Base-by-base conservation (phyloP, 2,797 vertebrate species). In the Urosaurus nigricauda region DNA sequence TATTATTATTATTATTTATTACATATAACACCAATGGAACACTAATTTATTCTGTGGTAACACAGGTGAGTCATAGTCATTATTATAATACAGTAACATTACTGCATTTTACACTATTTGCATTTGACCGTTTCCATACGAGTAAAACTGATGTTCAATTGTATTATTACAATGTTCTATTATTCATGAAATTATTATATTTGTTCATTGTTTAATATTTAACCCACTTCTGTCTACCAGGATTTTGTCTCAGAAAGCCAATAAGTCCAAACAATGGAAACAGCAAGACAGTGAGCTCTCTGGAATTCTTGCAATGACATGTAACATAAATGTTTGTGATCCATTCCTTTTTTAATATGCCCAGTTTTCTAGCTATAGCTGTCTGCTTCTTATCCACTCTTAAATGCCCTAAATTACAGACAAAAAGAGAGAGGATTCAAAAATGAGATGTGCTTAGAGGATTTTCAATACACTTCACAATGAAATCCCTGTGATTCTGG, bases 401-500 rank as follows among this genome's bases (percentile, higher is more conserved):
- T 2, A 26, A 60, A 83, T 92, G 74, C 77, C 14, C 90, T 75
- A 75, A 92, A 90, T 94, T 94, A 91, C 91, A 92, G 89, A 87
- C 56, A 73, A 79, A 83, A 74, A 1, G 0, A 80, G 77, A 91
- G 63, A n/a, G 81, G 32, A 80, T 85, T 89, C 73, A 90, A 94
- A 95, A 95, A 89, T 92, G 90, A 94, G 94, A 84, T 84, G 35
- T 68, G 90, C 89, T 94, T 93, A 86, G 91, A 93, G 92, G 92
- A 85, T 79, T 94, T 90, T 89, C 91, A 94, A 88, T 90, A 90
- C 92, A 89, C 84, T 83, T 86, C 88, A 93, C 91, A 89, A 92
- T 93, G 91, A 93, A 94, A 88, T 90, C 58, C 87, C 14, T 77
- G 84, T 90, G 88, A 89, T 74, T 91, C 85, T 53, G 77, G 85